Evolutionary conservation across 2,113 vertebrate genomes (phyloP).

Genomic region (Ornithorhynchus anatinus): DNA sequence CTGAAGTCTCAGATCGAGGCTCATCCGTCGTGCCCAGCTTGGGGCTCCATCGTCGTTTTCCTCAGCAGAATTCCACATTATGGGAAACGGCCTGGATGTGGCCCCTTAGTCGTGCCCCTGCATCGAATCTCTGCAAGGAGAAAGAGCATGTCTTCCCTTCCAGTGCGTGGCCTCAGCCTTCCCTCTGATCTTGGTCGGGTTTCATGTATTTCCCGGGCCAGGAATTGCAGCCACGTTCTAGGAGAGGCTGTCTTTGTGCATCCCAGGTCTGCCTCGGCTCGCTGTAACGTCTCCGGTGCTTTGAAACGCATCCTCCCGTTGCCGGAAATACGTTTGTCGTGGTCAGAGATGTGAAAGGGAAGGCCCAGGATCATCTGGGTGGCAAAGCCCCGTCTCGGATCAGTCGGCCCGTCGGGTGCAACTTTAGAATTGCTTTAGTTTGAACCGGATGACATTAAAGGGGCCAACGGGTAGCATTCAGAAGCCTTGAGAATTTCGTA

Average conservation of each 20-base stretch:
- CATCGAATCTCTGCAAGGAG: too few relatives aligned
- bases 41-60: too few relatives aligned
- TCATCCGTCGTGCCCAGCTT: too few relatives aligned
- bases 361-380: conserved; percentile 48
- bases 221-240: too few relatives aligned
- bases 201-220: conserved; percentile 20
- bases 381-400: conserved; percentile 34
- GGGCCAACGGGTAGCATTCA: background rate
- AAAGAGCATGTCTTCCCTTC: too few relatives aligned
- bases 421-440: conserved; percentile 24
- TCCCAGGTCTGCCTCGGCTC: conserved; percentile 19
- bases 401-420: conserved; percentile 21
- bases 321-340: conserved; percentile 55
- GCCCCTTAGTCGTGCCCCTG: too few relatives aligned
- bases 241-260: conserved; percentile 39
- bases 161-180: too few relatives aligned
- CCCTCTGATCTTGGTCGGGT: conserved; percentile 26
- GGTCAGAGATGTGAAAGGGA: conserved; percentile 52
- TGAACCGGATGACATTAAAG: conserved; percentile 37
- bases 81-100: too few relatives aligned
- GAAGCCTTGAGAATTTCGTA: background rate
- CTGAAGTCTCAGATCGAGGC: too few relatives aligned
- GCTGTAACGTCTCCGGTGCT: conserved; percentile 14
- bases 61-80: too few relatives aligned
- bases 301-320: conserved; percentile 43